Conservation (phyloP, 2,113 vertebrate genomes). For the Setophaga petechia region DNA sequence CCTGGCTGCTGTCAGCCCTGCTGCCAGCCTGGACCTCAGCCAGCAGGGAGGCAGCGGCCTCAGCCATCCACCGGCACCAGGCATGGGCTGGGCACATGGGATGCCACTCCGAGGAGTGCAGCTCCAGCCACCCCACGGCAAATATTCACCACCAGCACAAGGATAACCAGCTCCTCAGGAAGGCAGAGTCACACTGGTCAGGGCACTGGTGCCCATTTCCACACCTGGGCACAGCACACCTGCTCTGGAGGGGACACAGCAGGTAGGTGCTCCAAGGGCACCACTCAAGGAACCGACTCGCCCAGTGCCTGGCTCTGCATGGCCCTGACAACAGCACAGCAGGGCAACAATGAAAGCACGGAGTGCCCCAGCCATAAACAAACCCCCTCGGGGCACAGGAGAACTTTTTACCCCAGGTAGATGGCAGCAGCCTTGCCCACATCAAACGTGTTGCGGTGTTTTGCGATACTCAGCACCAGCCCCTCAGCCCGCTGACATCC, state of each 20-base stretch:
- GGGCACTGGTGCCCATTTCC: neutral
- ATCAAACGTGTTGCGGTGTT: rapidly evolving
- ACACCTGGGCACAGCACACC: neutral
- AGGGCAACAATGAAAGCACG: rapidly evolving
- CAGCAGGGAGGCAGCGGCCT: constrained; percentile 60
- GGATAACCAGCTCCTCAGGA: neutral
- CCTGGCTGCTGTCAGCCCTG: constrained; percentile 63
- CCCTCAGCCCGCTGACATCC: neutral
- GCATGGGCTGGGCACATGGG: neutral
- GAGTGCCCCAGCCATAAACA: neutral
- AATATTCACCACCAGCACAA: neutral
- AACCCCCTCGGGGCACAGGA: rapidly evolving
- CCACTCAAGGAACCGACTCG: rapidly evolving
- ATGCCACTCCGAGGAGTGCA: rapidly evolving
- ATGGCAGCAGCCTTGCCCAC: neutral
- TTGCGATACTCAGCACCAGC: rapidly evolving
- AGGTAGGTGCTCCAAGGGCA: rapidly evolving
- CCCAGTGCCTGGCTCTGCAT: rapidly evolving
- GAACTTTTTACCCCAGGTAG: neutral
- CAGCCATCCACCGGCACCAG: constrained; percentile 1
- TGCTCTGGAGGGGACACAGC: rapidly evolving
- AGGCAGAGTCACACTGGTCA: neutral
- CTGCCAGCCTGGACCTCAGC: constrained; percentile 65
- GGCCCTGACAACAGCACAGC: neutral
- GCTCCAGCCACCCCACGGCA: neutral